Percentiles rank a stretch among this genome's conserved stretches.
Evolutionary conservation across 2,113 vertebrate species (phyloP).

Genomic region (Pachyramphus minor): DNA sequence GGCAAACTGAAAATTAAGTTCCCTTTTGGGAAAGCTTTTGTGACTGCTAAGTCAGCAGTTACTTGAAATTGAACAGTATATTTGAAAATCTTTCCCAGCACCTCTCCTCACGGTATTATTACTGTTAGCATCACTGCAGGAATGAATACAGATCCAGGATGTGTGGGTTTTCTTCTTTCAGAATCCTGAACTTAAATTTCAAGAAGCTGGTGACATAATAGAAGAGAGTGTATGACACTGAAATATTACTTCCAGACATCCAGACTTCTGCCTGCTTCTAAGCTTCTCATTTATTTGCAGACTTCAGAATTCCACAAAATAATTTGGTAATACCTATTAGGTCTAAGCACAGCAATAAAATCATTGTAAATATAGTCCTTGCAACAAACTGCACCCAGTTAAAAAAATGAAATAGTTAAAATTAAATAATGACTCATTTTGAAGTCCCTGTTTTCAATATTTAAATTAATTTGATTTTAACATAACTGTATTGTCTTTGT

Average conservation of each 20-base stretch:
- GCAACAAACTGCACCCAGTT: background rate
- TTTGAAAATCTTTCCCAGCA: background rate
- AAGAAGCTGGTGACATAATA: background rate
- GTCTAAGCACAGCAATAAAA: background rate
- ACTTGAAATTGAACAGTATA: background rate
- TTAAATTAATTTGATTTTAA: background rate
- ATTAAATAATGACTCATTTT: background rate
- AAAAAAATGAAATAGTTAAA: background rate
- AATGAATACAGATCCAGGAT: background rate
- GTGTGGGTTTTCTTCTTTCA: background rate
- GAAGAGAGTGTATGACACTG: background rate
- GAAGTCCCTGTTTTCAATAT: background rate
- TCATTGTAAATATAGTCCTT: background rate
- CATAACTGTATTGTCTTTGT: background rate
- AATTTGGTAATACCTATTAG: background rate
- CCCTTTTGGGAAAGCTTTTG: background rate
- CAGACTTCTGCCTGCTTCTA: background rate
- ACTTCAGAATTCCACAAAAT: background rate
- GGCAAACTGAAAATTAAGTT: background rate
- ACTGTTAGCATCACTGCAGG: background rate
- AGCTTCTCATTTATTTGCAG: background rate
- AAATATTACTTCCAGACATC: background rate
- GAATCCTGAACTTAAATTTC: background rate
- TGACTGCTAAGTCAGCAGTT: background rate
- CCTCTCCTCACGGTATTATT: background rate